phyloP scores from a whole-genome alignment of 2,888 invertebrate species.

The Tubiluchus corallicola region DNA sequence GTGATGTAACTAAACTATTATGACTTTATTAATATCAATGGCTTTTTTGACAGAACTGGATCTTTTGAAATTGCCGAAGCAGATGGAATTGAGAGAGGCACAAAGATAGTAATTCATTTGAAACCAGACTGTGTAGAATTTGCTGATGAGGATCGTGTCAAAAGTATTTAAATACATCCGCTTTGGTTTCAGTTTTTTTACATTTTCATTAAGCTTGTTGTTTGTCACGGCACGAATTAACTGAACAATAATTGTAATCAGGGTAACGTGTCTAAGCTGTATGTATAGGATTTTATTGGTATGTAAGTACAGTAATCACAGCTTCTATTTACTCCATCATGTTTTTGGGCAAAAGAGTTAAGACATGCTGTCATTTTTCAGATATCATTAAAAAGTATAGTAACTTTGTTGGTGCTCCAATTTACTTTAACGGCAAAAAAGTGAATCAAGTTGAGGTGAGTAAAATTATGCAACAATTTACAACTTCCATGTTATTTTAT shows the following conservation, averaged over 20 bases:
- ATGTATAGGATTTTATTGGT: too few relatives aligned
- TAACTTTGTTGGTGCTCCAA: constrained; percentile 86
- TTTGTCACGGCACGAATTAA: too few relatives aligned
- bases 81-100: constrained; percentile 65
- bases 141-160: constrained; percentile 63
- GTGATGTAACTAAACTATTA: too few relatives aligned
- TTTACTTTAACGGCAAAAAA: constrained; percentile 68
- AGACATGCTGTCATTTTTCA: too few relatives aligned
- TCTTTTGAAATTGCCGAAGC: constrained; percentile 71
- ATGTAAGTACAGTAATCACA: too few relatives aligned
- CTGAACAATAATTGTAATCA: too few relatives aligned
- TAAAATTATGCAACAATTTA: constrained; percentile 6
- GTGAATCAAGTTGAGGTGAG: constrained; percentile 60
- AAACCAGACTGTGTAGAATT: constrained; percentile 74
- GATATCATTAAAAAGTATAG: constrained; percentile 85
- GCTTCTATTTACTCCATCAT: too few relatives aligned
- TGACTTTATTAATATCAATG: too few relatives aligned
- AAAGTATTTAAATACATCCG: constrained; percentile 33
- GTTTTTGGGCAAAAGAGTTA: too few relatives aligned
- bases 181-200: constrained; percentile 11
- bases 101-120: constrained; percentile 75
- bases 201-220: too few relatives aligned
- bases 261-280: too few relatives aligned
- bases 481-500: too few relatives aligned
- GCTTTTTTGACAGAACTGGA: constrained; percentile 64